Evolutionary conservation across 2,888 invertebrate genomes (phyloP).

Genomic region (Opisthograptis luteolata): DNA sequence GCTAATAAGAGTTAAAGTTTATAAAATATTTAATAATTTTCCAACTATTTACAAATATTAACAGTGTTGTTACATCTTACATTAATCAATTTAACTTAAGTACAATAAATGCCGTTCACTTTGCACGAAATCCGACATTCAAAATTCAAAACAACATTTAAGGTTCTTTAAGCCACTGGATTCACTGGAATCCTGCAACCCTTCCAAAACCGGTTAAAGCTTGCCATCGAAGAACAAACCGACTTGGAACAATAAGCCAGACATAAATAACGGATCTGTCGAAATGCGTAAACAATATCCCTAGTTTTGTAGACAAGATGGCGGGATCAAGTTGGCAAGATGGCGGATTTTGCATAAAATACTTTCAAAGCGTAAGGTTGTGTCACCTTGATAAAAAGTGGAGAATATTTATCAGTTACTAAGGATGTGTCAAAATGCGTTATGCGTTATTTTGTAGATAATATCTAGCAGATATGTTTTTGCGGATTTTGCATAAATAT

Average conservation of each 20-base stretch:
- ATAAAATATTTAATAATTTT: no score
- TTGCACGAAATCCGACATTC: slow-evolving; percentile 5
- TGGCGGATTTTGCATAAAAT: slow-evolving; percentile 61
- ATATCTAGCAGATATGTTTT: no score
- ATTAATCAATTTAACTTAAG: background rate
- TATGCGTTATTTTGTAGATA: no score
- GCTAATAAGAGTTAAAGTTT: no score
- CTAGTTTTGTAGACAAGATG: slow-evolving; percentile 52
- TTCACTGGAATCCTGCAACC: slow-evolving; percentile 12
- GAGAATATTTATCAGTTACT: no score
- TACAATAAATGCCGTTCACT: no score
- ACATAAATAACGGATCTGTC: slow-evolving; percentile 80
- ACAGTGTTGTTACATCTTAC: background rate
- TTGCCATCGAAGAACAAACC: slow-evolving; percentile 49
- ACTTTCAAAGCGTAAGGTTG: no score
- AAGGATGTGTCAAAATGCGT: no score
- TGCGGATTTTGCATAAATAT: no score
- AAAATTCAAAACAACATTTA: slow-evolving; percentile 14
- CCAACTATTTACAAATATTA: no score
- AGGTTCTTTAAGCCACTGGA: slow-evolving; percentile 6
- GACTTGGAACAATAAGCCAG: slow-evolving; percentile 55
- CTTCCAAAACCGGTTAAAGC: slow-evolving; percentile 37
- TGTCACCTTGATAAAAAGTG: no score
- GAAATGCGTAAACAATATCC: slow-evolving; percentile 78
- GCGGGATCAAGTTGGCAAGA: slow-evolving; percentile 55